A percentile compares a stretch with the other conserved stretches of the same genome.
Conservation (phyloP, 2,113 vertebrate genomes). For the Erinaceus europaeus region DNA sequence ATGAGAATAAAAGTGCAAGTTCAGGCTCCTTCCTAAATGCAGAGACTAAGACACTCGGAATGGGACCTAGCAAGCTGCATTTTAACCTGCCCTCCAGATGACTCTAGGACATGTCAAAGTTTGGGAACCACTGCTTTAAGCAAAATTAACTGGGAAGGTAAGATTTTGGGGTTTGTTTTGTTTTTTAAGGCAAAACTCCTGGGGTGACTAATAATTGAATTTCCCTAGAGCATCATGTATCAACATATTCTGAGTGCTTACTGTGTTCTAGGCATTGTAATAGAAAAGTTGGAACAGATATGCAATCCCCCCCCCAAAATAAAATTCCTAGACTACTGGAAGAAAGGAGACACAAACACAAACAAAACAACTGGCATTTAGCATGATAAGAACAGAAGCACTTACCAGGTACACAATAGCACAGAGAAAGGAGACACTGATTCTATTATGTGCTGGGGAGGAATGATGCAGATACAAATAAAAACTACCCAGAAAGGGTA, state of each 20-base stretch:
- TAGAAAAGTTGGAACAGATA: background rate
- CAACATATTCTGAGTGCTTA: background rate
- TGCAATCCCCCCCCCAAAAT: background rate
- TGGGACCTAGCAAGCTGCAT: too few relatives aligned
- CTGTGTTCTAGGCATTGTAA: background rate
- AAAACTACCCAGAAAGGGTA: background rate
- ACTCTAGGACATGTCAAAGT: too few relatives aligned
- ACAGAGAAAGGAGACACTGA: background rate
- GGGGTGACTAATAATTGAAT: background rate
- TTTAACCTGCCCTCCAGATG: too few relatives aligned
- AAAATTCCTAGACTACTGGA: background rate
- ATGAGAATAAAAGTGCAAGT: too few relatives aligned
- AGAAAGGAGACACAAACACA: background rate
- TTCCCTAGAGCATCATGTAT: background rate
- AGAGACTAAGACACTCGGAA: too few relatives aligned
- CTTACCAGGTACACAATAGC: background rate
- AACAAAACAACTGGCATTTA: background rate
- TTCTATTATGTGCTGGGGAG: background rate
- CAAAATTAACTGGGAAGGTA: too few relatives aligned
- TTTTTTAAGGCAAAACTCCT: too few relatives aligned
- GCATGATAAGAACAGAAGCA: background rate
- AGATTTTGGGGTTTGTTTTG: too few relatives aligned
- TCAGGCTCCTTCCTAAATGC: too few relatives aligned
- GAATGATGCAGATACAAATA: background rate
- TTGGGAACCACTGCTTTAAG: too few relatives aligned